Percentiles rank a stretch among this genome's conserved stretches.
Evolutionary conservation across 1,140 invertebrate species (phyloP).

Genomic region (Lerema accius): DNA sequence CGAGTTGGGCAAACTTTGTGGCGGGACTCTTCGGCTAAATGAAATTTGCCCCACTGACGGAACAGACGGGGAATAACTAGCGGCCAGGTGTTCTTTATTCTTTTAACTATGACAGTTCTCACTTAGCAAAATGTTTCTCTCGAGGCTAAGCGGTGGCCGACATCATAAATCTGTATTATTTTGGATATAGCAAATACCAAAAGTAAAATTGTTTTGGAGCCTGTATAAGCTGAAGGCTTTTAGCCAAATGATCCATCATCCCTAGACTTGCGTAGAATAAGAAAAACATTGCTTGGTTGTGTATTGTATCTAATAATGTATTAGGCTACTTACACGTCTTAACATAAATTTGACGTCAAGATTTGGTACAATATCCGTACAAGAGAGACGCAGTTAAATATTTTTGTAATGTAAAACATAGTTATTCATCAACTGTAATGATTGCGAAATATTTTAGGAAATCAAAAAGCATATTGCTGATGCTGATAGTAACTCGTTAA

Average conservation of each 20-base stretch:
- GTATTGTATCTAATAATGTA: not conserved
- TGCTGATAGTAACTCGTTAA: too few species aligned
- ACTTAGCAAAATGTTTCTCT: constrained; percentile 12
- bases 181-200: not conserved
- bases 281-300: not conserved
- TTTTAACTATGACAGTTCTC: constrained; percentile 47
- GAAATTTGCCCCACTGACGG: constrained; percentile 74
- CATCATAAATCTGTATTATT: constrained; percentile 8
- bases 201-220: not conserved
- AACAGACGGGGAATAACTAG: constrained; percentile 49
- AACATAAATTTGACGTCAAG: too few species aligned
- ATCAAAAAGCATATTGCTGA: too few species aligned
- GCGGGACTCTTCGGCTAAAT: constrained; percentile 55
- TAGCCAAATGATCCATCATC: not conserved
- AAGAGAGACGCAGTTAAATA: too few species aligned
- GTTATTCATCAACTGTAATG: too few species aligned
- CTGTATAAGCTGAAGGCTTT: not conserved
- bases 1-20: constrained; percentile 62
- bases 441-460: too few species aligned
- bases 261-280: not conserved
- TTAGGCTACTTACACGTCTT: too few species aligned
- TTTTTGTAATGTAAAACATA: too few species aligned
- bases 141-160: not conserved
- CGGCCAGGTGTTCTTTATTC: constrained; percentile 56
- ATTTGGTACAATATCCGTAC: too few species aligned